These are phyloP conservation scores for Cephus spinipes DNA, from an alignment of 2,888 invertebrate genomes.

Conservation along the genomic window DNA sequence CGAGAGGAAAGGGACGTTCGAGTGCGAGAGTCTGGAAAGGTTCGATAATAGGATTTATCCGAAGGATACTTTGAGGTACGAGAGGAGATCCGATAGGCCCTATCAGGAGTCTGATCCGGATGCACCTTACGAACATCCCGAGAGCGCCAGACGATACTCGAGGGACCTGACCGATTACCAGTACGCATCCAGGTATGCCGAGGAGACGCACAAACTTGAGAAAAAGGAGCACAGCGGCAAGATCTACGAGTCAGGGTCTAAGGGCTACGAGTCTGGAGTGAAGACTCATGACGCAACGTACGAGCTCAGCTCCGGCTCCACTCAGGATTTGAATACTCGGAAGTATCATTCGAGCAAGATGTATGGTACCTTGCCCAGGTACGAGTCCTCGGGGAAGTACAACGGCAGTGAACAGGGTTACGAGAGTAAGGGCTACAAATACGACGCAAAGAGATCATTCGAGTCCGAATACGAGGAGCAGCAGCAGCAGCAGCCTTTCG, in stretches of 20 bases:
- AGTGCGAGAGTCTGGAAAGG: constrained; percentile 54
- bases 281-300: constrained; percentile 61
- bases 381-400: constrained; percentile 38
- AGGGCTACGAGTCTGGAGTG: constrained; percentile 62
- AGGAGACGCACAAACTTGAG: constrained; percentile 60
- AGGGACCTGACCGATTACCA: constrained; percentile 60
- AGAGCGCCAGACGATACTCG: constrained; percentile 54
- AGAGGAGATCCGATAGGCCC: constrained; percentile 48
- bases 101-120: constrained; percentile 64
- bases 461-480: constrained; percentile 48
- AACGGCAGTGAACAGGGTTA: constrained; percentile 32
- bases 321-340: constrained; percentile 43
- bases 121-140: constrained; percentile 55
- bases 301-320: constrained; percentile 51
- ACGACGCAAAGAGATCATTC: constrained; percentile 40
- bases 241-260: constrained; percentile 54
- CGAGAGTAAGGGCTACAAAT: constrained; percentile 27
- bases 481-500: constrained; percentile 30
- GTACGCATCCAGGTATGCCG: constrained; percentile 58
- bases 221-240: constrained; percentile 55
- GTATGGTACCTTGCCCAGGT: constrained; percentile 62
- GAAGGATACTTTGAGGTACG: constrained; percentile 56
- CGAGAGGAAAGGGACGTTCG: constrained; percentile 50
- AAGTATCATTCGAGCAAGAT: constrained; percentile 56
- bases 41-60: constrained; percentile 60